Base-by-base conservation (phyloP, 2,888 invertebrate genomes). In the Acanthopleura granulata region DNA sequence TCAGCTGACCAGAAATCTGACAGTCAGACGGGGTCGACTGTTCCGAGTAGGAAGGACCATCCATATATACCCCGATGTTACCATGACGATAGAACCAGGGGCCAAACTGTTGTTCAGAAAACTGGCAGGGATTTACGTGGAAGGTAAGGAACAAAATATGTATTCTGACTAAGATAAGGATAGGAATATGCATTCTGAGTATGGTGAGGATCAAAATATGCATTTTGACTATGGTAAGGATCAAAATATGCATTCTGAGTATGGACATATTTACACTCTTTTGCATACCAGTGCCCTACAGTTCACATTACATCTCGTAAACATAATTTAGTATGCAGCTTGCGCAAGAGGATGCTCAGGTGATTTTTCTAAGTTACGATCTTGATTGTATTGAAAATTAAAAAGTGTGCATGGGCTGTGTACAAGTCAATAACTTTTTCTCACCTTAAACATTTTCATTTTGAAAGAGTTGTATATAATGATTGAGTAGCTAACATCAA, bases 81-180 rank as follows among this genome's bases (percentile, higher is more conserved):
- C 66, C 66, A 66, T 66, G 66, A 66, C 66, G 66, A 27, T 66
- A 27, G 66, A 66, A 66, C 66, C 66, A 22, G 66, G 66, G 29
- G 66, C 66, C 27, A 66, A 66, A 27, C 22, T 66, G 22, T 6
- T 66, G 15, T 66, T 66, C 29, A 22, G 66, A 14, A 66, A 66
- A 25, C 25, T 27, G 16, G 22, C 66, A 12, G 66, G 66, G 29
- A 66, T 66, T 66, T 66, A 66, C 25, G 66, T 66, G 9, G 66
- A 66, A 25, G 66, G 66, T 66, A 6, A 27, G 66, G 1, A 57
- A 4, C 3, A 12, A 57, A 18, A 12, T 22, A 9, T 40, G 3
- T 6, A 6, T 9, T 40, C 40, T 40, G 9, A n/a, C n/a, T n/a
- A n/a, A n/a, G n/a, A n/a, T n/a, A n/a, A n/a, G n/a, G n/a, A n/a